Conservation (phyloP, 2,888 invertebrate species). For the Margaritifera margaritifera region DNA sequence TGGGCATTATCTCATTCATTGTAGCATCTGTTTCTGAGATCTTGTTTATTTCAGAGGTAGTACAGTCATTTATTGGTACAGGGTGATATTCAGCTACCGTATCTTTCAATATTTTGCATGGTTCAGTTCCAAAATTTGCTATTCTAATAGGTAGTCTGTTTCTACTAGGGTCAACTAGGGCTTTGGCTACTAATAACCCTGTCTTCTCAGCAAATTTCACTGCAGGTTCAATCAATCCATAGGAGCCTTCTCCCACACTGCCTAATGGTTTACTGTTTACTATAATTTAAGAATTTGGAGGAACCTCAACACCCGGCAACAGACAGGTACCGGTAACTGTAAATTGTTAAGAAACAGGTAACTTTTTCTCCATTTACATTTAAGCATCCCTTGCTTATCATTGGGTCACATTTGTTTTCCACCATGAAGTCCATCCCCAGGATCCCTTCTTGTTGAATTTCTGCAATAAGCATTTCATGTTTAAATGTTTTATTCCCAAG, state of each 20-base stretch:
- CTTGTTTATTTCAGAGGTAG: too few species aligned
- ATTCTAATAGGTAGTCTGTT: too few species aligned
- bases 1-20: not conserved
- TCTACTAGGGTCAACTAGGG: constrained; percentile 12
- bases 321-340: constrained; percentile 1
- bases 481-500: too few species aligned
- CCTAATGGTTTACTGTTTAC: constrained; percentile 12
- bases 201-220: constrained; percentile 13
- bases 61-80: too few species aligned
- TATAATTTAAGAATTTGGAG: constrained; percentile 9
- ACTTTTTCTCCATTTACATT: constrained; percentile 15
- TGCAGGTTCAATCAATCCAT: too few species aligned
- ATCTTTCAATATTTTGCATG: constrained; percentile 3
- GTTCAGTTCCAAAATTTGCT: constrained; percentile 15
- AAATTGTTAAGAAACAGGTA: constrained; percentile 15
- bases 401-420: too few species aligned
- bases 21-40: too few species aligned
- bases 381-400: constrained; percentile 14
- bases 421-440: constrained; percentile 21
- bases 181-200: constrained; percentile 23
- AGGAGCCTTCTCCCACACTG: constrained; percentile 5
- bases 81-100: constrained; percentile 14
- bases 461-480: constrained; percentile 13
- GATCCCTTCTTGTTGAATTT: constrained; percentile 13
- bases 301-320: constrained; percentile 14